Evolutionary conservation across 35 echinoderm and acorn worm genomes (phyloP), one percentile per base, ranked within the genome.

Genomic region (Heliocidaris erythrogramma): DNA sequence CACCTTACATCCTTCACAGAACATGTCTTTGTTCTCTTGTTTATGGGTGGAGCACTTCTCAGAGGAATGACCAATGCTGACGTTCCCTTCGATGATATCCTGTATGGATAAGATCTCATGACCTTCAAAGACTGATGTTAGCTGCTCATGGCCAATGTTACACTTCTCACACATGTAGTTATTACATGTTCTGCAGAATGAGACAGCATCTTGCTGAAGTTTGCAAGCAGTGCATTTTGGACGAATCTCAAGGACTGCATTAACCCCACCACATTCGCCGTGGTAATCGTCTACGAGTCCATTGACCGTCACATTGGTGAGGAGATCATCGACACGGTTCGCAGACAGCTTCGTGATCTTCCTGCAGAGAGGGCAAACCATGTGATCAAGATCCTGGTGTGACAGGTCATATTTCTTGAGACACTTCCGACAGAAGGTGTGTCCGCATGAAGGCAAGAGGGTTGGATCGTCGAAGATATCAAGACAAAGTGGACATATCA

Each of bases 301-400:
- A 21, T 86, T 86, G 85, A 86, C n/a, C n/a, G 85, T 30, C 31
- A 86, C 85, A 86, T 86, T 86, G 85, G 85, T 29, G n/a, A 32
- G 85, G n/a, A 86, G 21, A 32, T 32, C 85, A 86, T 86, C 85
- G n/a, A 86, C 85, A 86, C 85, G 85, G n/a, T 86, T 86, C 85
- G n/a, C 85, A 32, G 27, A 32, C 4, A 86, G 21, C 85, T 29
- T 29, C 1, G 85, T 86, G 85, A 86, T 86, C 4, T 86, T 32
- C 31, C 85, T 86, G 85, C 85, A 86, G 85, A 86, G n/a, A 86
- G 85, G 85, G 21, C 85, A 86, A 0, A 86, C 21, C 85, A 86
- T 86, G 85, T 86, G 85, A 32, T 86, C 85, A 7, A 30, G 85
- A 86, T 86, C 85, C 85, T 86, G n/a, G 31, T 32, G 21, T 12